A percentile compares a stretch with the other conserved stretches of the same genome.
Evolutionary conservation across 1,140 invertebrate genomes (phyloP).

Genomic region (Caenorhabditis remanei): DNA sequence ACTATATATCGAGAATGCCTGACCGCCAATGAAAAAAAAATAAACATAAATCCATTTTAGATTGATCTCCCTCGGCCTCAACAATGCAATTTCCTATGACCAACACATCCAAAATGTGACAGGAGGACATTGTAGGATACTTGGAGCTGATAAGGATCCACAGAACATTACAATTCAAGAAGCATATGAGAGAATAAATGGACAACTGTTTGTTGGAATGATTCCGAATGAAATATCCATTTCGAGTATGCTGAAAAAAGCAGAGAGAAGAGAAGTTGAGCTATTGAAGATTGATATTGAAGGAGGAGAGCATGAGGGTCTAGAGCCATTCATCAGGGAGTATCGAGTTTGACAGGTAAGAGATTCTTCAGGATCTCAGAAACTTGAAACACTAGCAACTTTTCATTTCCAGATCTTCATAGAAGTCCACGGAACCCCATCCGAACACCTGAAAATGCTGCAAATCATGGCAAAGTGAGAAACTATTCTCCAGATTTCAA

Average conservation of each 20-base stretch:
- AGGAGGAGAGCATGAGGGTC: not conserved
- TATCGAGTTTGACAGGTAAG: constrained; percentile 11
- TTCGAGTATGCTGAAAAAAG: not conserved
- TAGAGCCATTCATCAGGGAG: not conserved
- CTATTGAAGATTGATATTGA: not conserved
- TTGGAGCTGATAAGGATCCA: constrained; percentile 17
- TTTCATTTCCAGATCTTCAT: not conserved
- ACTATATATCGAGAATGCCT: no score
- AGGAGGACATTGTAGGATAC: not conserved
- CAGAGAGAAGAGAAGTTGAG: not conserved
- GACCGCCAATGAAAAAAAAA: no score
- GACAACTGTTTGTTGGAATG: constrained; percentile 12
- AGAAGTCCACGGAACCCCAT: not conserved
- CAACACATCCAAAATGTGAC: constrained; percentile 1
- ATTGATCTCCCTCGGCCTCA: not conserved
- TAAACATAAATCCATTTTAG: not conserved
- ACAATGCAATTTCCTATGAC: constrained; percentile 1
- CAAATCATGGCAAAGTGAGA: not conserved
- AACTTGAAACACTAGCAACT: no score
- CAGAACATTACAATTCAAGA: not conserved
- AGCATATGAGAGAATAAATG: not conserved
- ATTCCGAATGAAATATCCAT: constrained; percentile 1
- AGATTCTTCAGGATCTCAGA: not conserved
- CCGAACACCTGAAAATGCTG: not conserved
- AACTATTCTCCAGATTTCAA: not conserved